Conservation (phyloP, 64 coral and sea anemone genomes). For the Hydrozoanthus tunicans region DNA sequence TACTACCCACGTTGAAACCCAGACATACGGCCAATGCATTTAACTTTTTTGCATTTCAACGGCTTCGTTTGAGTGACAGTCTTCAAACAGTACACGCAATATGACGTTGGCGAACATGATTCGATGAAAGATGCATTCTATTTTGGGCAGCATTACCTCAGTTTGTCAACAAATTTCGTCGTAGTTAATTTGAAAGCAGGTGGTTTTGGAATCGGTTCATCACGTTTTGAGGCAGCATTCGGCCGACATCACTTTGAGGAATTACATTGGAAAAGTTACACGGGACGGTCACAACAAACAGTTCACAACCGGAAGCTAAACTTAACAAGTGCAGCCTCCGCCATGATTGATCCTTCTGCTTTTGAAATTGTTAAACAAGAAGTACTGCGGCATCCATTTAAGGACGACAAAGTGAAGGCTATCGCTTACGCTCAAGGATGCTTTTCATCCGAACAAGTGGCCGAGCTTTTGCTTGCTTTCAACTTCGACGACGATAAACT, state of each 20-base stretch:
- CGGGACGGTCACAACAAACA: neutral
- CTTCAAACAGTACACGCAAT: neutral
- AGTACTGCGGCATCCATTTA: conserved; percentile 78
- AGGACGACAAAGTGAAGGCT: conserved; percentile 86
- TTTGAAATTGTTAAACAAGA: conserved; percentile 87
- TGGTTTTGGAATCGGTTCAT: neutral
- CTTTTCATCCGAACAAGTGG: conserved; percentile 89
- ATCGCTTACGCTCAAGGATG: conserved; percentile 86
- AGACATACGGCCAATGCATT: neutral
- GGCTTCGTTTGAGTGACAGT: conserved; percentile 1
- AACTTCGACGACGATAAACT: conserved; percentile 83
- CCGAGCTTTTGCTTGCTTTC: conserved; percentile 59
- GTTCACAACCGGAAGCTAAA: neutral
- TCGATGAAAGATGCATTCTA: conserved; percentile 24
- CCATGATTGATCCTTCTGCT: conserved; percentile 75
- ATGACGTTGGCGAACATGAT: conserved; percentile 34
- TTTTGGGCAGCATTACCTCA: conserved; percentile 37
- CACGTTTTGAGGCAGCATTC: too few species aligned
- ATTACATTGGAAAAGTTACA: too few species aligned
- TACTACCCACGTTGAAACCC: neutral
- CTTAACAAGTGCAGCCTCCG: neutral
- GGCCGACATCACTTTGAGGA: too few species aligned
- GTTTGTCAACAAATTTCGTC: neutral
- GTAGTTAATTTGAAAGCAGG: neutral
- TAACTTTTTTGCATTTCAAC: neutral